Conservation (phyloP, 2,888 invertebrate species). For the Atherix ibis region DNA sequence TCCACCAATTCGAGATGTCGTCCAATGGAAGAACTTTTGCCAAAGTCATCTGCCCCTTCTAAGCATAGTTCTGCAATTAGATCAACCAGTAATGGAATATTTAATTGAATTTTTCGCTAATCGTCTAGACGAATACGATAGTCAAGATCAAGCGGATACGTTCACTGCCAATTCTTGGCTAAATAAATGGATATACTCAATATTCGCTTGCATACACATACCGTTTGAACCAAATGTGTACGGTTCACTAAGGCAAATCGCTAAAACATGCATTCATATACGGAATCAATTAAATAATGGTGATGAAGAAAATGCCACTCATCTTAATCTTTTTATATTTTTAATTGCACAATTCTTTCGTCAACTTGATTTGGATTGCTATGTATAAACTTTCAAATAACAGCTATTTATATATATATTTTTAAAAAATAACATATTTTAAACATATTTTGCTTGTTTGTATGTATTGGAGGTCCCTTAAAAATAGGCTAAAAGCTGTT, state of each 20-base stretch:
- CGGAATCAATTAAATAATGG: constrained; percentile 20
- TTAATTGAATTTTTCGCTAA: constrained; percentile 22
- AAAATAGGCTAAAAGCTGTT: too few relatives aligned
- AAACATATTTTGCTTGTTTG: too few relatives aligned
- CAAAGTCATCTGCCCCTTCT: constrained; percentile 21
- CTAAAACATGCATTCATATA: constrained; percentile 22
- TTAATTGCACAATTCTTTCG: constrained; percentile 27
- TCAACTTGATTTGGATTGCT: constrained; percentile 27
- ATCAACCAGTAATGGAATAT: constrained; percentile 24
- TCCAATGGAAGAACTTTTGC: constrained; percentile 23
- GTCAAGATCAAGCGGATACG: constrained; percentile 15
- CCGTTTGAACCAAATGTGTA: constrained; percentile 28
- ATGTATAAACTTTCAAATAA: too few relatives aligned
- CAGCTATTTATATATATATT: too few relatives aligned
- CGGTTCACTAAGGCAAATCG: constrained; percentile 25
- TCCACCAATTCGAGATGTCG: constrained; percentile 18
- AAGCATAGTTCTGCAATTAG: constrained; percentile 22
- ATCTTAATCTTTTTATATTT: constrained; percentile 26
- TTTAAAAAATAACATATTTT: too few relatives aligned
- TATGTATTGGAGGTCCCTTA: too few relatives aligned
- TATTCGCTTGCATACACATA: constrained; percentile 25
- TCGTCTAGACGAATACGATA: constrained; percentile 18
- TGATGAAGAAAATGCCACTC: constrained; percentile 18
- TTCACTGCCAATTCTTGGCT: constrained; percentile 22
- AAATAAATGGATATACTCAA: constrained; percentile 28